A percentile compares a stretch with the other conserved stretches of the same genome.
phyloP scores from a whole-genome alignment of 1,140 invertebrate species.

The Callitettix versicolor region DNA sequence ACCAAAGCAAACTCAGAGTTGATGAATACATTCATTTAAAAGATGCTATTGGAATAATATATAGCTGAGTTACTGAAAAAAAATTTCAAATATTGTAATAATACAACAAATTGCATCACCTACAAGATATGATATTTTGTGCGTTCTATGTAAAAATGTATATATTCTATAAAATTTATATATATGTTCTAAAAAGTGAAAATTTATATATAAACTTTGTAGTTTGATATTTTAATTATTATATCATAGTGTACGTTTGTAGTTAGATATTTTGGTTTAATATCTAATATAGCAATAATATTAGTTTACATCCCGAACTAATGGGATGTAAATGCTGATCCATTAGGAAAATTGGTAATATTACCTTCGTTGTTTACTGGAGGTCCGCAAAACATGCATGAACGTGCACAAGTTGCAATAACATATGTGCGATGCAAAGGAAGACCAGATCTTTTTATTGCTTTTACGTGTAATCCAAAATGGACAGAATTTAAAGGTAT shows the following conservation, averaged over 20 bases:
- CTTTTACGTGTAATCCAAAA: slow-evolving; percentile 17
- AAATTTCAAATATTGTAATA: no score
- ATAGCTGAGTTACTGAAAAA: neutral
- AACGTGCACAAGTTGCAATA: slow-evolving; percentile 27
- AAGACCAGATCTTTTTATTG: slow-evolving; percentile 22
- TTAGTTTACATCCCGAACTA: slow-evolving; percentile 23
- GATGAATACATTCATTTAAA: slow-evolving; percentile 28
- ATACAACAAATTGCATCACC: no score
- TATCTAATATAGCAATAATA: no score
- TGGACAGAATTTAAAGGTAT: slow-evolving; percentile 17
- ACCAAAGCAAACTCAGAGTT: slow-evolving; percentile 25
- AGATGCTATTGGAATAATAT: slow-evolving; percentile 26
- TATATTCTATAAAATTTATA: no score
- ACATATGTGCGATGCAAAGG: slow-evolving; percentile 18
- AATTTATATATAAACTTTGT: no score
- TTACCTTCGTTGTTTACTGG: slow-evolving; percentile 36
- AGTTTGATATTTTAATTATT: no score
- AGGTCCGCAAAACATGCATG: slow-evolving; percentile 33
- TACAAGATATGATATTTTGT: no score
- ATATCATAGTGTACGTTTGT: no score
- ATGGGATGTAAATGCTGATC: neutral
- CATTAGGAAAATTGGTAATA: slow-evolving; percentile 27
- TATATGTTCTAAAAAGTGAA: no score
- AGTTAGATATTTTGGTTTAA: no score
- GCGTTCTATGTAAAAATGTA: no score